Evolutionary conservation across 2,113 vertebrate genomes (phyloP), one percentile per base, ranked within the genome.

Genomic region (Bathybates hornii): DNA sequence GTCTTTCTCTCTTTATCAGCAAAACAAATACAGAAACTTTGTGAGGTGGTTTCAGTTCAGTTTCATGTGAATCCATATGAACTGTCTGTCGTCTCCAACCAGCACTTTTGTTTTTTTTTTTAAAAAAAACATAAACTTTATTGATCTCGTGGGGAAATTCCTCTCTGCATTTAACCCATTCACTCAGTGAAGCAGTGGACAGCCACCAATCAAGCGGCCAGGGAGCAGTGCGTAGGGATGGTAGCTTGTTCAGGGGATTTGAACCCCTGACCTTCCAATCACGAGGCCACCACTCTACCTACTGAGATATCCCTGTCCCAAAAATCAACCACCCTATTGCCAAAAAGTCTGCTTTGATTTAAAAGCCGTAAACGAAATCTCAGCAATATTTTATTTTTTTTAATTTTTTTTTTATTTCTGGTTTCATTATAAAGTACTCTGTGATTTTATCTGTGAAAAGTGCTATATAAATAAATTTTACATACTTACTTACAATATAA

Each of bases 341-440:
- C 2, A 0, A 63, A 48, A 29, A 12, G 43, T 76, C 71, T 5
- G 43, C 24, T 50, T 76, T 48, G 24, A 50, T 50, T 76, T 48
- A 48, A 48, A 76, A 48, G 41, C 9, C 27, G 4, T 76, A 17
- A 76, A 48, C 48, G 21, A 3, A 76, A 76, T 38, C 48, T 34
- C 29, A 34, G 59, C 29, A 63, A 63, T 63, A 34, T 19, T 32
- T 61, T 4, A 2, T 27, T 27, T 59, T 32, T 59, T 32, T 3
- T 0, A 0, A 0, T 4, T 19, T 19, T 1, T 24, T 57, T 57
- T 0, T 0, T 1, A n/a, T 66, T 66, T 66, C 34, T 66, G 61
- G 34, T 66, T 66, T 38, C 34, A 66, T 36, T 63, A 34, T 63
- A 63, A 63, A 63, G 59, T 19, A 36, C 29, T 36, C 19, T 53